Base-by-base conservation (phyloP, 2,888 invertebrate species). In the Ecliptopera silaceata region DNA sequence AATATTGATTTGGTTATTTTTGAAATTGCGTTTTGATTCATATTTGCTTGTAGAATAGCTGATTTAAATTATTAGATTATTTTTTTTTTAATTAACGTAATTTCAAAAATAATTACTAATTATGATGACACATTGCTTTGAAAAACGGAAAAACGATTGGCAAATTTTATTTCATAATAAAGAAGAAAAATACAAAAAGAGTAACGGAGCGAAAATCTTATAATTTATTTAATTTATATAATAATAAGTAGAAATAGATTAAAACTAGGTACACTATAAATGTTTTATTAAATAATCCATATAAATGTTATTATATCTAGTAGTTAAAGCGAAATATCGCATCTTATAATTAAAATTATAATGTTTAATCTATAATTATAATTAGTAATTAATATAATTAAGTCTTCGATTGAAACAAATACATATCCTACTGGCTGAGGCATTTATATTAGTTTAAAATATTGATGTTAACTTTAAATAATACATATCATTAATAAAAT, bases 351-450 rank as follows among this genome's bases (percentile, higher is more conserved):
- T 73, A 74, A 13, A 67, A 74, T 79, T 74, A 80, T 70, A 80
- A 80, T 73, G 75, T 85, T 80, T 86, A 80, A 82, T 79, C 79
- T 77, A 77, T 82, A 78, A 79, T 71, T 71, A 75, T 78, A 79
- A 73, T 77, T 75, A 79, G 73, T 77, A 76, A 79, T 71, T 70
- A 56, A 52, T 61, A 55, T 69, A 80, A 72, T 66, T 87, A 88
- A 86, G 84, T 85, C 79, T 86, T 85, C 69, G 79, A 82, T 78
- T 82, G 83, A 89, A 90, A 90, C 86, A 66, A 79, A 86, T 83
- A 92, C 88, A 91, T 90, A 91, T 91, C 88, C 69, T 76, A 75
- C 86, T 91, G 91, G 91, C 91, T 91, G 91, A 86, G 91, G 92
- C 91, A 91, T 91, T 90, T 90, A 87, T 81, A 81, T 71, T 80